Evolutionary conservation across 2,113 vertebrate species (phyloP), one percentile per base, ranked within the genome.

Genomic region (Rhadina sibilatrix): DNA sequence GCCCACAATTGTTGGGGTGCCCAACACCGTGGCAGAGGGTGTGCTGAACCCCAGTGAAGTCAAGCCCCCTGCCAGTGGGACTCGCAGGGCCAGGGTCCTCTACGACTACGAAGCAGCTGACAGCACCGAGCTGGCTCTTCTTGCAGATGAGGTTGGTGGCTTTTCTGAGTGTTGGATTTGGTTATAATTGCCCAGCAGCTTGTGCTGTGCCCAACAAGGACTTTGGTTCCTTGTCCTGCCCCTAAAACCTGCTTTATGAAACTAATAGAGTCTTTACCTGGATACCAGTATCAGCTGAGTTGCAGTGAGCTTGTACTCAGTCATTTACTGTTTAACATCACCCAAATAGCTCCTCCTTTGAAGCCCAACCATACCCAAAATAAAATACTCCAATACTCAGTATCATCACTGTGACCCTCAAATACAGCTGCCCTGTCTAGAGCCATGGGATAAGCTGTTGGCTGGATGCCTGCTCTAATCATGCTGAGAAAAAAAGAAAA

Each of bases 21-120:
- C 98, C 10, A 94, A 96, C 9, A 95, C 98, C 0, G 96, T 98
- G 5, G 97, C 97, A 2, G 98, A 99, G 81, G 61, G 96, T 0
- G 96, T 98, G 0, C 98, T 99, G 92, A 98, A 98, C 95, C 98
- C 99, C 11, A 98, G 98, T 20, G 99, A 99, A 40, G 99, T 99
- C 64, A 98, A 98, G 23, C 98, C 98, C 3, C 99, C 99, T 1
- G 98, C 98, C 82, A 99, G 99, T 0, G 99, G 99, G 47, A 99
- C 99, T 2, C 98, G 99, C 40, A 99, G 98, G 90, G 99, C 99
- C 94, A 98, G 98, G 80, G 99, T 99, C 68, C 98, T 99, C 54
- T 99, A 99, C 0, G 99, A 99, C 95, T 99, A 99, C 0, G 99
- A 99, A 69, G 99, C 99, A 0, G 99, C 99, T 0, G 99, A 99